A percentile compares a stretch with the other conserved stretches of the same genome.
Conservation (phyloP, 2,797 vertebrate species). For the Darevskia nairensis region DNA sequence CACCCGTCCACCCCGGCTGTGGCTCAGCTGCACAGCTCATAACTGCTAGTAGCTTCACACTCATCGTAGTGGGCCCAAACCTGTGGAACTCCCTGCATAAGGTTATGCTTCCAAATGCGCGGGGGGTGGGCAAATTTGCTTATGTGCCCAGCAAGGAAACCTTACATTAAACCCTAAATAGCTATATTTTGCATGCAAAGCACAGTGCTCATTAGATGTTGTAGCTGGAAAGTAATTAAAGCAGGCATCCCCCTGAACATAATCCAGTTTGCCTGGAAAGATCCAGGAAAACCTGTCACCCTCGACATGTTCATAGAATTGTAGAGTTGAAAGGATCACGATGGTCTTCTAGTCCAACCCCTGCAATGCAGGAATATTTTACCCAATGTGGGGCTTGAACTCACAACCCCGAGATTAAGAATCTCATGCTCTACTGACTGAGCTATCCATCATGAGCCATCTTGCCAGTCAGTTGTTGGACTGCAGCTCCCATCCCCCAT, state of each 20-base stretch:
- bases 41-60: too few species aligned
- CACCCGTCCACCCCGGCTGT: background rate
- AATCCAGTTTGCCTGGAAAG: constrained; percentile 3
- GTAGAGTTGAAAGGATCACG: too few species aligned
- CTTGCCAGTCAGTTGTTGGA: too few species aligned
- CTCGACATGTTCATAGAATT: background rate
- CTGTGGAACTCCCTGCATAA: background rate
- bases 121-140: background rate
- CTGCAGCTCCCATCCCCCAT: too few species aligned
- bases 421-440: too few species aligned
- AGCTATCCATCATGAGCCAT: too few species aligned
- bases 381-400: too few species aligned
- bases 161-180: background rate
- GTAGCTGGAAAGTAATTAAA: constrained; percentile 19
- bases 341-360: too few species aligned
- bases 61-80: too few species aligned
- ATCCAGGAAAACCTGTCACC: background rate
- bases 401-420: too few species aligned
- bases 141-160: background rate
- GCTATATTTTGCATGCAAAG: background rate
- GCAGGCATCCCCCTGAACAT: constrained; percentile 6
- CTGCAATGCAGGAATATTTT: too few species aligned
- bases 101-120: background rate
- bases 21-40: too few species aligned
- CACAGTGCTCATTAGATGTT: background rate